Conservation (phyloP, 2,888 invertebrate species). For the Emmelina monodactyla region DNA sequence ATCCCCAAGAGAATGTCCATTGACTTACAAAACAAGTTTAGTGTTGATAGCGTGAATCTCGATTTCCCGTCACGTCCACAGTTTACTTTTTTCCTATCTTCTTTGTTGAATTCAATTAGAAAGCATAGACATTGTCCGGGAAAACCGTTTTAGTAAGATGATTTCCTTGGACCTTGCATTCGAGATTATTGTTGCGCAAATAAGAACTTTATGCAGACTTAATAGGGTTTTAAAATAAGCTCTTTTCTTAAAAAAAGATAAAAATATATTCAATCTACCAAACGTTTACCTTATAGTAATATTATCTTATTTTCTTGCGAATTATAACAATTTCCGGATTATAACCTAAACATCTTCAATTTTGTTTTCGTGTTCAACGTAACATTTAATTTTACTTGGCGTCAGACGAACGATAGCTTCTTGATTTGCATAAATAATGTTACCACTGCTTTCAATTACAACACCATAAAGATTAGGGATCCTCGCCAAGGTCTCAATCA, state of each 20-base stretch:
- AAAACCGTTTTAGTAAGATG: conserved; percentile 28
- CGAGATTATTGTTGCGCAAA: too few relatives aligned
- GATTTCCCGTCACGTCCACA: conserved; percentile 48
- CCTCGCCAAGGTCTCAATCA: background rate
- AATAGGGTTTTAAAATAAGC: too few relatives aligned
- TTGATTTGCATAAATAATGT: conserved; percentile 4
- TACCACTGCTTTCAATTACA: conserved; percentile 5
- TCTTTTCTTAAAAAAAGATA: too few relatives aligned
- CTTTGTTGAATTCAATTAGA: conserved; percentile 53
- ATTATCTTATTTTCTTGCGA: too few relatives aligned
- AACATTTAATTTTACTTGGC: conserved; percentile 2
- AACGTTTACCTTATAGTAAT: too few relatives aligned
- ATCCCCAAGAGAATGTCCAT: conserved; percentile 20
- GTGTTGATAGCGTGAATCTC: conserved; percentile 35
- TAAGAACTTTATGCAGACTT: too few relatives aligned
- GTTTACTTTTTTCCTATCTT: conserved; percentile 56
- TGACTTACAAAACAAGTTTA: conserved; percentile 48
- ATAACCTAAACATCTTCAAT: background rate
- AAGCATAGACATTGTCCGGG: conserved; percentile 32
- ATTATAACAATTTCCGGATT: too few relatives aligned
- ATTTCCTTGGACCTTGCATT: conserved; percentile 23
- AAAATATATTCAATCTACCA: too few relatives aligned
- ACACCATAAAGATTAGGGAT: conserved; percentile 5
- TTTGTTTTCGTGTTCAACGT: background rate
- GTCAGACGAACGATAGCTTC: conserved; percentile 5